Conservation (phyloP, 2,888 invertebrate species). For the Colletes collaris region DNA sequence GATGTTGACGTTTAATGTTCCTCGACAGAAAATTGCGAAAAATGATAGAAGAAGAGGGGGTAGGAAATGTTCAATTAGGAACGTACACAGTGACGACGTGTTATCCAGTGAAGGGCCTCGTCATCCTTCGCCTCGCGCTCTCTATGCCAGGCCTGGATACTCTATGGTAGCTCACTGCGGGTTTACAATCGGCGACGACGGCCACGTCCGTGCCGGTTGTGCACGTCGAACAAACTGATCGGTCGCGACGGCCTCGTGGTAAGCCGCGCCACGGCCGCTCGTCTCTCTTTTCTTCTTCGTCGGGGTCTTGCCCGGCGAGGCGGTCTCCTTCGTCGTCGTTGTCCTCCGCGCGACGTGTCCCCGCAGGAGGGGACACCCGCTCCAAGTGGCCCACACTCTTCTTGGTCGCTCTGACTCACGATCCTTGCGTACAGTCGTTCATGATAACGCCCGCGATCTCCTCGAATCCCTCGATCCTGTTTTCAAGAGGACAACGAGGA, state of each 20-base stretch:
- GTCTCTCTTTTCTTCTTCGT: slow-evolving; percentile 75
- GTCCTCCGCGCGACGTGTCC: slow-evolving; percentile 47
- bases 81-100: slow-evolving; percentile 38
- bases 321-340: slow-evolving; percentile 43
- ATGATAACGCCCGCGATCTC: slow-evolving; percentile 30
- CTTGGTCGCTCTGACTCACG: slow-evolving; percentile 50
- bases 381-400: slow-evolving; percentile 43
- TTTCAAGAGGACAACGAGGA: not conserved
- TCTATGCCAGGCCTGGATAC: not conserved
- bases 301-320: slow-evolving; percentile 42
- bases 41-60: not conserved
- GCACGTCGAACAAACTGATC: slow-evolving; percentile 77
- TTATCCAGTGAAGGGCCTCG: slow-evolving; percentile 33
- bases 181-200: slow-evolving; percentile 58
- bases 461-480: slow-evolving; percentile 14
- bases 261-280: slow-evolving; percentile 65
- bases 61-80: slow-evolving; percentile 10
- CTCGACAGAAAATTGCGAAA: not conserved
- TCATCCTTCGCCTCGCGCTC: slow-evolving; percentile 28
- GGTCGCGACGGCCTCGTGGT: slow-evolving; percentile 72
- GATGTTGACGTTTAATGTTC: not conserved
- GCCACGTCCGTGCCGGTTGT: slow-evolving; percentile 63
- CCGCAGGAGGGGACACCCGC: slow-evolving; percentile 42
- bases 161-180: slow-evolving; percentile 37
- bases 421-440: slow-evolving; percentile 47